Conservation (phyloP, 2,888 invertebrate genomes). For the Caenorhabditis uteleia region DNA sequence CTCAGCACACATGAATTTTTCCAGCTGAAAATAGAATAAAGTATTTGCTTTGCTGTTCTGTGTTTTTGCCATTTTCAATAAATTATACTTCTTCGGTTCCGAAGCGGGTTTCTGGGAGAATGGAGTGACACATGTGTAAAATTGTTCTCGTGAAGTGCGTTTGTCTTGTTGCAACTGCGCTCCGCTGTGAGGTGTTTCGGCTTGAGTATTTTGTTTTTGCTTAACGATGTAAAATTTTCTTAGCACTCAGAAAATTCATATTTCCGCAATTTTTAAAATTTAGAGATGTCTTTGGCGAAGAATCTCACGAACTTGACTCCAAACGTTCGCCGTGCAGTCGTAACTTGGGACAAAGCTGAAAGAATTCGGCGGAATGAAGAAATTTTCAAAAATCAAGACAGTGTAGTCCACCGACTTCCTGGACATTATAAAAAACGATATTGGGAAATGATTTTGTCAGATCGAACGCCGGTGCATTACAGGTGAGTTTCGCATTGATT, state of each 20-base stretch:
- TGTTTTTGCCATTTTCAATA: neutral
- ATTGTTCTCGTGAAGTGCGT: neutral
- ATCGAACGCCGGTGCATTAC: constrained; percentile 71
- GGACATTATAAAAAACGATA: constrained; percentile 64
- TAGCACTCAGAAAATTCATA: neutral
- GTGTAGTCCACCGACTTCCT: constrained; percentile 66
- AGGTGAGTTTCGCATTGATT: constrained; percentile 15
- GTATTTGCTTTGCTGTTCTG: neutral
- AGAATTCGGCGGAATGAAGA: constrained; percentile 65
- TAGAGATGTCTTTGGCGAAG: constrained; percentile 45
- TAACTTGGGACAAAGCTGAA: constrained; percentile 67
- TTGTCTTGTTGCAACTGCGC: neutral
- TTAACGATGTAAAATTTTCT: neutral
- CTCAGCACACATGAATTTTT: neutral
- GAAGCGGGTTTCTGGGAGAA: too few relatives aligned
- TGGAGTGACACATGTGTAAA: neutral
- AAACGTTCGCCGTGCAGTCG: constrained; percentile 49
- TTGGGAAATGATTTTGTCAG: constrained; percentile 62
- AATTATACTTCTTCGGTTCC: too few relatives aligned
- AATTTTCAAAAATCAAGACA: constrained; percentile 64
- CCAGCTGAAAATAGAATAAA: neutral
- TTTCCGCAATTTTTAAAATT: neutral
- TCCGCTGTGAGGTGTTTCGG: neutral
- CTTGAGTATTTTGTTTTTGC: neutral
- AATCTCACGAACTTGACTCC: constrained; percentile 58